A percentile compares a stretch with the other conserved stretches of the same genome.
These are phyloP conservation scores for Drosophila orena DNA, from an alignment of 1,140 invertebrate genomes.

Conservation along the genomic window DNA sequence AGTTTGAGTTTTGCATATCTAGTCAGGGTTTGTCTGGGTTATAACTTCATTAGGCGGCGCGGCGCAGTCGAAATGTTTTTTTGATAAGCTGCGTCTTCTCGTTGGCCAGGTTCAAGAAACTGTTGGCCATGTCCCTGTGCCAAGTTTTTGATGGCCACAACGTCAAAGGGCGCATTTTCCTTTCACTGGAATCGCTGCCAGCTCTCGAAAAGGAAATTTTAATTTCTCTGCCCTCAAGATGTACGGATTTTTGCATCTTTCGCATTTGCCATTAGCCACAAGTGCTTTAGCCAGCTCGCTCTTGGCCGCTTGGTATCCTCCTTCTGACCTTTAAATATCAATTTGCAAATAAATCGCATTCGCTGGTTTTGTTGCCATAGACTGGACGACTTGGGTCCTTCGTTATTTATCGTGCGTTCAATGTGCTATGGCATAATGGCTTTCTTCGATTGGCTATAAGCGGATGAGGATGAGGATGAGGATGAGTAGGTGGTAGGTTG, in stretches of 20 bases:
- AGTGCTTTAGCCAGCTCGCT: slow-evolving; percentile 21
- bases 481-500: too few relatives aligned
- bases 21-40: slow-evolving; percentile 41
- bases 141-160: slow-evolving; percentile 30
- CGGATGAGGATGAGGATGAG: slow-evolving; percentile 4
- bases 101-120: slow-evolving; percentile 48
- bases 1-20: slow-evolving; percentile 35
- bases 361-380: slow-evolving; percentile 22
- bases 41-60: slow-evolving; percentile 73
- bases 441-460: slow-evolving; percentile 69
- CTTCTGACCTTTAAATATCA: slow-evolving; percentile 78
- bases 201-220: slow-evolving; percentile 38
- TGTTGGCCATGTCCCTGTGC: slow-evolving; percentile 6
- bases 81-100: slow-evolving; percentile 48
- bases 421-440: slow-evolving; percentile 74
- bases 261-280: slow-evolving; percentile 55
- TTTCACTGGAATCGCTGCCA: slow-evolving; percentile 43
- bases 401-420: slow-evolving; percentile 70
- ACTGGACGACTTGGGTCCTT: slow-evolving; percentile 29
- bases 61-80: slow-evolving; percentile 46
- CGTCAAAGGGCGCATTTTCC: slow-evolving; percentile 49
- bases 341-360: slow-evolving; percentile 83
- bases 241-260: slow-evolving; percentile 24
- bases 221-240: slow-evolving; percentile 48
- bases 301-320: slow-evolving; percentile 14